Percentiles rank a stretch among this genome's conserved stretches.
Evolutionary conservation across 1,140 invertebrate species (phyloP).

Genomic region (Drosophila willistoni): DNA sequence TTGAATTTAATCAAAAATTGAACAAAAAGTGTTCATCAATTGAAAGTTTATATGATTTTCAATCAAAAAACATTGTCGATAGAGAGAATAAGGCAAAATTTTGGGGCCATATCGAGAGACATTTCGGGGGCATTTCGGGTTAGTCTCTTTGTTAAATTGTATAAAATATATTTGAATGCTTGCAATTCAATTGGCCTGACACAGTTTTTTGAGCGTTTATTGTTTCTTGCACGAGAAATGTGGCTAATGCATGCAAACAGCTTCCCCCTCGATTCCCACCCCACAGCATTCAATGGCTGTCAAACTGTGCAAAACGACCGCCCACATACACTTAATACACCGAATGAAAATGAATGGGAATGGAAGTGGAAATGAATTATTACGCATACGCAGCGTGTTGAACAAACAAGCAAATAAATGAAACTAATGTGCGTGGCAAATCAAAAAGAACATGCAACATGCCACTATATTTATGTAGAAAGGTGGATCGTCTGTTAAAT

Average conservation of each 20-base stretch:
- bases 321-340: constrained; percentile 42
- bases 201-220: constrained; percentile 66
- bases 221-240: constrained; percentile 33
- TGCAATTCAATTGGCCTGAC: constrained; percentile 46
- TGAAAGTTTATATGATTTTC: background rate
- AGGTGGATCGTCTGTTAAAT: constrained; percentile 1
- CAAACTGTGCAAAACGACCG: constrained; percentile 47
- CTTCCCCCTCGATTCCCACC: background rate
- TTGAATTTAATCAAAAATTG: too few relatives aligned
- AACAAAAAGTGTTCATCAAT: background rate
- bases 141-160: constrained; percentile 4
- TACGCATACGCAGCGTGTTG: constrained; percentile 65
- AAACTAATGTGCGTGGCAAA: constrained; percentile 40
- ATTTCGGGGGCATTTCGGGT: background rate
- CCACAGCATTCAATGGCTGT: constrained; percentile 37
- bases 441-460: constrained; percentile 35
- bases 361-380: constrained; percentile 40
- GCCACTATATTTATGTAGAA: constrained; percentile 3
- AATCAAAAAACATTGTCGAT: background rate
- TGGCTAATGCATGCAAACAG: constrained; percentile 4
- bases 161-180: background rate
- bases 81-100: too few relatives aligned
- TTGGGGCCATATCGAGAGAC: too few relatives aligned
- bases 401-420: constrained; percentile 50
- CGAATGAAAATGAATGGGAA: constrained; percentile 5